Evolutionary conservation across 2,888 invertebrate species (phyloP), one percentile per base, ranked within the genome.

Genomic region (Sussaba pulchella): DNA sequence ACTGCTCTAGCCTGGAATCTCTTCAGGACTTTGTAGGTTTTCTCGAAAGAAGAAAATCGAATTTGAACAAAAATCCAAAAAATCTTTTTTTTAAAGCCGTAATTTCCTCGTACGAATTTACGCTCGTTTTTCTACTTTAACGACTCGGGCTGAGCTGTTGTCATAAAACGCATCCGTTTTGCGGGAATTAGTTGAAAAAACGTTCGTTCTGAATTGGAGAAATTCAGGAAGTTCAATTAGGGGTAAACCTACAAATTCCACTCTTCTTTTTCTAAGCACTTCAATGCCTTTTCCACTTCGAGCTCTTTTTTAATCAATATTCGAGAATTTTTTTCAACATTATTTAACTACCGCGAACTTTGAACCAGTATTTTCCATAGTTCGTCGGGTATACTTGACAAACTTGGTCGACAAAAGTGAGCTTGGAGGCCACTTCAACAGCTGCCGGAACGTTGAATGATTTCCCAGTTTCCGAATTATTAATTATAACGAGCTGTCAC

Each of bases 21-120:
- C 14, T 5, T 31, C 14, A 24, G 43, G n/a, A 26, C 9, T 9
- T 63, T 2, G 43, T 2, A 26, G 8, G 24, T 14, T 3, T 26
- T 6, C 9, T 19, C 31, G 36, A 21, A 79, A 41, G 64, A 71
- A 57, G 64, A 31, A 78, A 57, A 47, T 45, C 71, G 54, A 78
- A 64, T 61, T 71, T 78, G 24, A 12, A 24, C 52, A 52, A 24
- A 52, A 21, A 21, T 5, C 24, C 1, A 24, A 52, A 54, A 54
- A 26, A 19, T 1, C 10, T 19, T 47, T 1, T 54, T 31, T 31
- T 6, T 5, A 31, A 31, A 5, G 31, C 31, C 6, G 31, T 5
- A 26, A 5, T 3, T 24, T 52, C 24, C 21, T n/a, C n/a, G n/a
- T n/a, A n/a, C 52, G 52, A 52, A 24, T 24, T 12, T 5, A 12